Percentiles rank a stretch among this genome's conserved stretches.
Evolutionary conservation across 2,113 vertebrate species (phyloP).

Genomic region (Ciconia maguari): DNA sequence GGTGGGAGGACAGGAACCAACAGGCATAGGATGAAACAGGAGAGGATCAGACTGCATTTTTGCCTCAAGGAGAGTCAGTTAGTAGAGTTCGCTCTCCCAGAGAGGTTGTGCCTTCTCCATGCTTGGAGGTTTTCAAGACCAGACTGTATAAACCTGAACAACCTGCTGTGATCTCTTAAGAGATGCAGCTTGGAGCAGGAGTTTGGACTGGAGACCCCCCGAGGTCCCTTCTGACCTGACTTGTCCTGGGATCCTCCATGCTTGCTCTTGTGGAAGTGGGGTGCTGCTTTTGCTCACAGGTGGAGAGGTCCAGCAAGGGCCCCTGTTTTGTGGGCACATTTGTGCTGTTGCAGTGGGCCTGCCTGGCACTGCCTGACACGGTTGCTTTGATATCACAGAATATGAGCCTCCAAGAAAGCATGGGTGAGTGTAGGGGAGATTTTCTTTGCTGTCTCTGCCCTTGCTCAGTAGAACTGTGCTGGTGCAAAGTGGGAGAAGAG

Average conservation of each 20-base stretch:
- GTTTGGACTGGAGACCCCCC: neutral
- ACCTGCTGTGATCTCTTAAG: neutral
- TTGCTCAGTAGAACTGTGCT: neutral
- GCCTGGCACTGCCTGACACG: neutral
- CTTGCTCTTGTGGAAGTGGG: neutral
- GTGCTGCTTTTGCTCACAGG: neutral
- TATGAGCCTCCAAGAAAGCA: neutral
- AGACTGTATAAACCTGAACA: neutral
- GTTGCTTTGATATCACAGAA: neutral
- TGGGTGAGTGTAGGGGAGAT: rapidly evolving
- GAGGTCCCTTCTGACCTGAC: neutral
- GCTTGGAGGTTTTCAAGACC: neutral
- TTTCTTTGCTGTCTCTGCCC: neutral
- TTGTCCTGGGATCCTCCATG: neutral
- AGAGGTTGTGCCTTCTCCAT: neutral
- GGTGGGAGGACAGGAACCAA: neutral
- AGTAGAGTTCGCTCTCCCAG: neutral
- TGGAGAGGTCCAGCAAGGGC: neutral
- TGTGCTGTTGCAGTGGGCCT: neutral
- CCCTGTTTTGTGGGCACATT: neutral
- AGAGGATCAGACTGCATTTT: neutral
- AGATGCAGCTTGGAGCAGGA: neutral
- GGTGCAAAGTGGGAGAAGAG: neutral
- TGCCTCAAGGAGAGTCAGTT: neutral
- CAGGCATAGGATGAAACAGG: neutral